Base-by-base conservation (phyloP, 92 coral and sea anemone species). In the Meandrina meandrites region DNA sequence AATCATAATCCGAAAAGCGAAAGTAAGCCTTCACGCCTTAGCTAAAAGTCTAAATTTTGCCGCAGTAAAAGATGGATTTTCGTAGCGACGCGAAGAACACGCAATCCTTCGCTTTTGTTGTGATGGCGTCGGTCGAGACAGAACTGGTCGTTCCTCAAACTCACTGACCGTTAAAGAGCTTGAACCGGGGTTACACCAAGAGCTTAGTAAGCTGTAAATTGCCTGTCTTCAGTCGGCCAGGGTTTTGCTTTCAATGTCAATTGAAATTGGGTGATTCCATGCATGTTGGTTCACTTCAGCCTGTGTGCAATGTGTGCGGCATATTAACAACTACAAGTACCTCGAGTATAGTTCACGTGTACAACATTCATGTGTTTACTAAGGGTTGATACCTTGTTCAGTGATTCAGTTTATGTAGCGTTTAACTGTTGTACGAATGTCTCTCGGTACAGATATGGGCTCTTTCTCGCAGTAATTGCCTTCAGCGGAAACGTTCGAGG, bases 101-200 rank as follows among this genome's bases (percentile, higher is more conserved):
- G 36, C 42, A 4, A 3, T 35, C 77, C 22, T 42, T 48, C 4
- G 11, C 11, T 77, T 77, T 27, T 48, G 81, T 14, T 77, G 66
- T 48, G 62, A 48, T 77, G 81, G 79, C 79, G 79, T 77, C 64
- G 62, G 60, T 27, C 12, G 24, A n/a, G 36, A 27, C 30, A 17
- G 32, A 1, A 27, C 47, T 74, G 15, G 8, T 28, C 71, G 35
- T 66, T 66, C 60, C 35, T 66, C 15, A 28, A 66, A 27, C 34
- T 62, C 69, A 62, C 31, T 66, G 35, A 77, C 10, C 36, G 58
- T 8, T 8, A 15, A 48, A 28, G 16, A 48, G 50, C 57, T 45
- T 27, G 22, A 15, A 16, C 80, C 18, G 14, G 19, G 80, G 80
- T 73, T 22, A 50, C 13, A 50, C 37, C n/a, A 7, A 13, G 14